Base-by-base conservation (phyloP, 2,113 vertebrate species). In the Lophius piscatorius region DNA sequence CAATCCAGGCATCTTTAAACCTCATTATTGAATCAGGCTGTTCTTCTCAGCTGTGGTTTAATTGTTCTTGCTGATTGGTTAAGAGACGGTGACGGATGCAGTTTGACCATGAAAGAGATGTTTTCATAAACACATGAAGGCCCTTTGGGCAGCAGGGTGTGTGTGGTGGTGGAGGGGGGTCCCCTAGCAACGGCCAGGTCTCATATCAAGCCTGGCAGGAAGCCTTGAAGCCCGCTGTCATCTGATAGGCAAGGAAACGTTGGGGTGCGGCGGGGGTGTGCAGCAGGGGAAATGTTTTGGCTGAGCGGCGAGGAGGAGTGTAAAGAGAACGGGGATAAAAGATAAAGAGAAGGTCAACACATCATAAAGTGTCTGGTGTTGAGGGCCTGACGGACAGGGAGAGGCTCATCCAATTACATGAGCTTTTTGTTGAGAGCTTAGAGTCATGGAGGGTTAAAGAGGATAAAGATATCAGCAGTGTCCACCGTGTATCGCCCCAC, bases 151-250 rank as follows among this genome's bases (percentile, higher is more conserved):
- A 65, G 79, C 64, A 28, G 70, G 74, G 74, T 24, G 49, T 38
- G 59, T 24, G 13, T 54, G 51, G 42, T 18, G 48, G 49, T 59
- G 67, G 54, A n/a, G n/a, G 35, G 31, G 34, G 35, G n/a, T 85
- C 69, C 59, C 81, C 44, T 80, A 77, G 83, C 84, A 87, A 83
- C 76, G 18, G 45, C 17, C 47, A 63, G 77, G 81, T 78, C 81
- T 85, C 69, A 84, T 87, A 80, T 89, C 78, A 80, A 44, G 59
- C 66, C 41, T 82, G 79, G 82, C 85, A 83, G 62, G 70, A 70
- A 52, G 75, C 80, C 68, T 76, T 64, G 82, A 84, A 80, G 71
- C 80, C 78, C 71, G 18, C 61, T 70, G 84, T 83, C 81, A 88
- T 82, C 59, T 70, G 87, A 90, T 87, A 87, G 74, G 71, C 51